Base-by-base conservation (phyloP, 2,113 vertebrate species). In the Hippocampus comes region DNA sequence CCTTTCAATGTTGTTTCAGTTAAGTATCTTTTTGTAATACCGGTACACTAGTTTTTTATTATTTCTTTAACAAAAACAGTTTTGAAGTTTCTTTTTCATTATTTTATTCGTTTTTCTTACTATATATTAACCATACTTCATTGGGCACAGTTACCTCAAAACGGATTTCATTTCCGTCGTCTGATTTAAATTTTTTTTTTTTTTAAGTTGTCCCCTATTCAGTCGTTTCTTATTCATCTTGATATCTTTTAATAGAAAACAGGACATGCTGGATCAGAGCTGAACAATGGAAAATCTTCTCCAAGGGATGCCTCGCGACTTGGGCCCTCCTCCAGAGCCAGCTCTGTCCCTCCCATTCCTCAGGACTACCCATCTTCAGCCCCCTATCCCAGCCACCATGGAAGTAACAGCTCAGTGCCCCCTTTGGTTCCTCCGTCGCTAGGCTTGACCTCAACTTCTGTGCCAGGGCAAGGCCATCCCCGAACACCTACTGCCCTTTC, bases 331-430 rank as follows among this genome's bases (percentile, higher is more conserved):
- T 70, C 63, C 0, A 82, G 78, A 61, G 66, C 77, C 59, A 81
- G 76, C 68, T 86, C 88, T 30, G 82, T 83, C 72, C 87, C 83
- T 34, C 75, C 85, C 25, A 20, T 75, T 65, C 79, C 84, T 76
- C 85, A 86, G 76, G 84, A 88, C 59, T 66, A 56, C 55, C 21
- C 76, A n/a, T 84, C 85, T 21, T 78, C 82, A 51, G 84, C 75
- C n/a, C 70, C 82, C 10, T 82, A 84, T 68, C 75, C 67, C 1
- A 76, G 72, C 46, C 79, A 85, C 74, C 84, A 87, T 53, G 78
- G 61, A 68, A 79, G 78, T 70, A 79, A 88, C 67, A 82, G 80
- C 63, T 87, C 87, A 68, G 86, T 88, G 63, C 84, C 86, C 63
- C 82, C 89, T 9, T 56, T 89, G 76, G 85, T 80, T 80, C 72